A percentile compares a stretch with the other conserved stretches of the same genome.
phyloP scores from a whole-genome alignment of 2,888 invertebrate genomes.

The Idaea dimidiata region DNA sequence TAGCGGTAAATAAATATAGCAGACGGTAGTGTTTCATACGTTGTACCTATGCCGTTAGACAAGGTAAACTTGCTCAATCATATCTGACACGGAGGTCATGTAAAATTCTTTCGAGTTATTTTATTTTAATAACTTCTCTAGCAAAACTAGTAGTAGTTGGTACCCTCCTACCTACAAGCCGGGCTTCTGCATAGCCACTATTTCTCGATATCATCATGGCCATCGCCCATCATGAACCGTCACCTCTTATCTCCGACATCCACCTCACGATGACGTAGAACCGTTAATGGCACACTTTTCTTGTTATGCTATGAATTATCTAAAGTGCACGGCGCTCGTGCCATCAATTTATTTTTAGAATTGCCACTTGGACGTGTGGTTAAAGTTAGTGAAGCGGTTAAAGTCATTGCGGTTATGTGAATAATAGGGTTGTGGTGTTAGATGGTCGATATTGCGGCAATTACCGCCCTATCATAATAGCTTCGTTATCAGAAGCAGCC shows the following conservation, averaged over 20 bases:
- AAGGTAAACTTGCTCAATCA: constrained; percentile 26
- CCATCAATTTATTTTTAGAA: constrained; percentile 32
- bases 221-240: constrained; percentile 20
- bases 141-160: not conserved
- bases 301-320: constrained; percentile 30
- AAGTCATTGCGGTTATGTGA: constrained; percentile 28
- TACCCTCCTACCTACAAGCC: not conserved
- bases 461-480: constrained; percentile 61
- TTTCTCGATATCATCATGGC: constrained; percentile 16
- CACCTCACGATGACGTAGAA: constrained; percentile 36
- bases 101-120: constrained; percentile 15
- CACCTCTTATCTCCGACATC: constrained; percentile 35
- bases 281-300: constrained; percentile 41
- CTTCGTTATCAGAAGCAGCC: constrained; percentile 62
- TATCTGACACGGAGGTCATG: constrained; percentile 21
- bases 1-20: constrained; percentile 30
- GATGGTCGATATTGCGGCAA: constrained; percentile 52
- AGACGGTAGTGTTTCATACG: constrained; percentile 25
- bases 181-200: not conserved
- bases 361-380: constrained; percentile 31
- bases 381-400: constrained; percentile 19
- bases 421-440: constrained; percentile 37
- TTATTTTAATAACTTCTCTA: constrained; percentile 9
- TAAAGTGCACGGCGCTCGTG: constrained; percentile 25
- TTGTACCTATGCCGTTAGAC: constrained; percentile 24